phyloP scores from a whole-genome alignment of 2,888 invertebrate genomes.

The Zaprionus bogoriensis region DNA sequence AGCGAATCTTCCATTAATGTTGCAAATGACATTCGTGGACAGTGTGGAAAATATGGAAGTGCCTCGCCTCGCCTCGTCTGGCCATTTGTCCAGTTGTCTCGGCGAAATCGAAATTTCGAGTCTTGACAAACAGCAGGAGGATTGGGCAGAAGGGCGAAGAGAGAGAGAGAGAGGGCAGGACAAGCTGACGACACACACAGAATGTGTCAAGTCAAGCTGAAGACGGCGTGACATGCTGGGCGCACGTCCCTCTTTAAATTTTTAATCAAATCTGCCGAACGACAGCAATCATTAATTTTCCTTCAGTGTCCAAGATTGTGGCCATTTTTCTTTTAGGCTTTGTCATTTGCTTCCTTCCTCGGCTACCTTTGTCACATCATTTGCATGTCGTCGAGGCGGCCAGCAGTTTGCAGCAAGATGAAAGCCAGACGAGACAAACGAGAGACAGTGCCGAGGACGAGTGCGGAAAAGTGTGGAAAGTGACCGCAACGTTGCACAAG shows the following conservation, averaged over 20 bases:
- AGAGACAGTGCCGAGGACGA: too few relatives aligned
- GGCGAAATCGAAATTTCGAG: not conserved
- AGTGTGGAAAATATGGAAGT: not conserved
- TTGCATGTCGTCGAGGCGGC: conserved; percentile 29
- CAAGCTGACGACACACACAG: conserved; percentile 27
- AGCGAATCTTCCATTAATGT: not conserved
- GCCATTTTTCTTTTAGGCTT: conserved; percentile 50
- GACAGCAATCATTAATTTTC: conserved; percentile 57
- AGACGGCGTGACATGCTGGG: conserved; percentile 52
- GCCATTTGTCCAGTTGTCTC: not conserved
- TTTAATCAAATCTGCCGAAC: conserved; percentile 57
- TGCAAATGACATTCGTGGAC: not conserved
- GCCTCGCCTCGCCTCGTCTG: not conserved
- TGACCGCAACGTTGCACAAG: conserved; percentile 31
- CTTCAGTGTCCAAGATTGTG: conserved; percentile 47
- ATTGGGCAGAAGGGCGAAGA: too few relatives aligned
- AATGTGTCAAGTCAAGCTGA: conserved; percentile 61
- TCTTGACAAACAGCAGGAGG: too few relatives aligned
- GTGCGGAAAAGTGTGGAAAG: conserved; percentile 4
- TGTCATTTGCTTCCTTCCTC: conserved; percentile 23
- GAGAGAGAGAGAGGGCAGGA: not conserved
- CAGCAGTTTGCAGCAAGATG: too few relatives aligned
- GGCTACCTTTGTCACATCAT: conserved; percentile 48
- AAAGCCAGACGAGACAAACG: too few relatives aligned
- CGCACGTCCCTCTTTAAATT: conserved; percentile 45